Evolutionary conservation across 2,888 invertebrate genomes (phyloP).

Genomic region (Coelopa pilipes): DNA sequence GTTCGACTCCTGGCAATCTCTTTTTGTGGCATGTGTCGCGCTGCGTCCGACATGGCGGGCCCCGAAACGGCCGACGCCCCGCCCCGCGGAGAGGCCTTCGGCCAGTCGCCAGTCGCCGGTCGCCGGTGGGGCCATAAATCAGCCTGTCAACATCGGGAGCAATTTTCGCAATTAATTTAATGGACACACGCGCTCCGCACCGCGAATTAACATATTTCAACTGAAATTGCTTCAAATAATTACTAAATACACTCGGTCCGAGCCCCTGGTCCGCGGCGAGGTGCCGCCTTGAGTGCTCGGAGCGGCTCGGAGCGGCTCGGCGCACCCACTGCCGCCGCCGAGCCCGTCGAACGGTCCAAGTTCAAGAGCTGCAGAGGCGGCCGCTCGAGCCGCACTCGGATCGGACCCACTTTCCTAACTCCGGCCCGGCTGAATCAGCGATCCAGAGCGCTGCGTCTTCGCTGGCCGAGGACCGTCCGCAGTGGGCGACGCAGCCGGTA

Average conservation of each 20-base stretch:
- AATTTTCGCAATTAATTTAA: slow-evolving; percentile 34
- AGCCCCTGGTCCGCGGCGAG: background rate
- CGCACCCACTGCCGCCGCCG: slow-evolving; percentile 14
- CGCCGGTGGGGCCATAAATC: background rate
- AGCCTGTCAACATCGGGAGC: slow-evolving; percentile 20
- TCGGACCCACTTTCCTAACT: no score
- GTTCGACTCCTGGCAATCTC: background rate
- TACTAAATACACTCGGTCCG: background rate
- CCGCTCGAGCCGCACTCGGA: no score
- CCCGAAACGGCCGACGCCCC: background rate
- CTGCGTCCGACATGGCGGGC: background rate
- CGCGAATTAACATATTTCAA: slow-evolving; percentile 32
- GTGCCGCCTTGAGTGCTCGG: slow-evolving; percentile 5
- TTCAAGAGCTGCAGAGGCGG: slow-evolving; percentile 10
- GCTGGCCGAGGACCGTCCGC: no score
- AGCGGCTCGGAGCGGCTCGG: no score
- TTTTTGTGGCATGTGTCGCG: background rate
- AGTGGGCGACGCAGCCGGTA: no score
- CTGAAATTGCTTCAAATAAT: slow-evolving; percentile 24
- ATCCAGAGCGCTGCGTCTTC: no score
- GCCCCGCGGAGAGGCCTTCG: background rate
- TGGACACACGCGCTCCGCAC: slow-evolving; percentile 23
- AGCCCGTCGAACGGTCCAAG: background rate
- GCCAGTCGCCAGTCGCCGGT: no score
- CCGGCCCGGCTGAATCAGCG: no score